Evolutionary conservation across 2,113 vertebrate genomes (phyloP), one percentile per base, ranked within the genome.

Genomic region (Tragulus kanchil): DNA sequence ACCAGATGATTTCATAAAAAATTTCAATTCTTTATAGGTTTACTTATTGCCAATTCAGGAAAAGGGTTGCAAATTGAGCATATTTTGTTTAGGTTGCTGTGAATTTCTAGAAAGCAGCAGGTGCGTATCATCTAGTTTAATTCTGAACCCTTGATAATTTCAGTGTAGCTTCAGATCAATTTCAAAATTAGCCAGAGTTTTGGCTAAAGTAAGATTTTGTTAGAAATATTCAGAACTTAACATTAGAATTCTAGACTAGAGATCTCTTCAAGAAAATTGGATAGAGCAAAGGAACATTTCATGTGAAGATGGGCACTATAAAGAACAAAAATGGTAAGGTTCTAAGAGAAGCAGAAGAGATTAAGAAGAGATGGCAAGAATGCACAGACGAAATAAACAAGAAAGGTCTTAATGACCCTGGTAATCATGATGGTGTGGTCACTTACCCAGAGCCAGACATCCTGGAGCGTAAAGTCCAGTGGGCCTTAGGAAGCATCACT

Each of bases 101-200:
- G 75, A 48, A 62, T 87, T 90, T 96, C 42, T 75, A 69, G 65
- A 94, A 92, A 78, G 71, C 61, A 64, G 75, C 45, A 93, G 58
- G 17, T 62, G 83, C 45, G 15, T 58, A 54, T 83, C 45, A 64
- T 93, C 59, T 36, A 17, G 65, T 25, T 48, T 64, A 52, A 21
- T 15, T 77, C 82, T 81, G 59, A 97, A 81, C 23, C 75, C 13
- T 83, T 54, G 65, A 16, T 42, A 79, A 83, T 86, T 79, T 92
- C 36, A 52, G 2, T 50, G n/a, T 48, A 85, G 42, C 77, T 85
- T 77, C 26, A 86, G 84, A 71, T 79, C 73, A 93, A 59, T 85
- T 95, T 93, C 73, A 69, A 71, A 85, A 86, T 73, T 78, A 86
- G 65, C 67, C 65, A 62, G 89, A 94, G 45, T 91, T 87, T 83